Percentiles rank a stretch among this genome's conserved stretches.
phyloP scores from a whole-genome alignment of 2,797 vertebrate genomes.

The Mormyrops boulengeri region DNA sequence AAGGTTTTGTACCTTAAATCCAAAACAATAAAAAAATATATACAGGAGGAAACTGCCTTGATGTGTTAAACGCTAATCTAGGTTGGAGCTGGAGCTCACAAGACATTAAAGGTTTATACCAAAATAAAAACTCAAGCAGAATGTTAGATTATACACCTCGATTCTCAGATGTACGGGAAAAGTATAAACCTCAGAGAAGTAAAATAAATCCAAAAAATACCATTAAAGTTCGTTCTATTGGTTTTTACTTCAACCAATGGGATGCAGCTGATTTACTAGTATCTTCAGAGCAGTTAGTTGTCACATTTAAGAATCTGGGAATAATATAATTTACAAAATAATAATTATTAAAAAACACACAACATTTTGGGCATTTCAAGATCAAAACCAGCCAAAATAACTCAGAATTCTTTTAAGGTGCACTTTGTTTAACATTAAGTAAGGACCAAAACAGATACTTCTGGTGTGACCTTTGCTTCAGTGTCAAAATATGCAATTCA shows the following conservation, averaged over 20 bases:
- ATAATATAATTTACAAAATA: too few relatives aligned
- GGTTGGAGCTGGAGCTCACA: background rate
- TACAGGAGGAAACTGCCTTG: background rate
- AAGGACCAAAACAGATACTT: background rate
- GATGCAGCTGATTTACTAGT: background rate
- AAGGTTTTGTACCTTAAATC: background rate
- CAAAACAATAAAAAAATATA: background rate
- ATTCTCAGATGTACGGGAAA: background rate
- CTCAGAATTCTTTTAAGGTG: background rate
- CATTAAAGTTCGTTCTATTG: background rate
- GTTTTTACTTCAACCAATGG: background rate
- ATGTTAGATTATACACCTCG: background rate
- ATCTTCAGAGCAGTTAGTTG: background rate
- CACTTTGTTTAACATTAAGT: background rate
- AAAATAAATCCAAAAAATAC: background rate
- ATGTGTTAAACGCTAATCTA: background rate
- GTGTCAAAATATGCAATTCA: background rate
- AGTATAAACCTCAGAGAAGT: background rate
- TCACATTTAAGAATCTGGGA: background rate
- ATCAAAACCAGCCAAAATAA: background rate
- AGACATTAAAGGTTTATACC: background rate
- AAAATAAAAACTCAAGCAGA: background rate
- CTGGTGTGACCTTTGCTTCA: background rate
- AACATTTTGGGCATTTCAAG: background rate
- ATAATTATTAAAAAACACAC: background rate